Evolutionary conservation across 2,113 vertebrate species (phyloP), one percentile per base, ranked within the genome.

Genomic region (Tylochromis polylepis): DNA sequence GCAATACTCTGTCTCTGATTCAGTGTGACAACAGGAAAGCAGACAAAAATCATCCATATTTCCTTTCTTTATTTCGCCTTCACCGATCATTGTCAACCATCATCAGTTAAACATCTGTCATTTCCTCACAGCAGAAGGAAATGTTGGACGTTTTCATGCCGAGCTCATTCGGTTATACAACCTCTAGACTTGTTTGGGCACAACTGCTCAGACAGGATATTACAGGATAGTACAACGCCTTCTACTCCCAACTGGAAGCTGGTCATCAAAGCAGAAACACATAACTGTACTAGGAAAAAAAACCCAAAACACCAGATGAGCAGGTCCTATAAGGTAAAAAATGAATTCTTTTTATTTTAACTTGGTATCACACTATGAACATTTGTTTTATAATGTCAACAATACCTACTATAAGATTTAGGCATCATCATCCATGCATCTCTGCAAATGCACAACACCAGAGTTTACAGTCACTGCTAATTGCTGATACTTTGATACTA

Each of bases 71-170:
- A 84, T 77, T 72, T 77, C 62, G 57, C 70, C 56, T 15, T 83
- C 58, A 85, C 85, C 83, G 79, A 78, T 87, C 57, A 29, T 75
- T 53, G 85, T 84, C 18, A 16, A 85, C 70, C 59, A 87, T 72
- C 84, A 91, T 85, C 75, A 87, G 87, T 85, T 85, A 88, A 92
- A 94, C 89, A 88, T 89, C 93, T 91, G 93, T 75, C 15, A 75
- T 29, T 49, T 75, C 67, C 9, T 75, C 41, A 11, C 72, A 53
- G 72, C 46, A 31, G 72, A 77, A 51, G 46, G 27, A 77, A 77
- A 77, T 53, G 72, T 51, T 77, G 72, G 16, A 77, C 72, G 2
- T 77, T 77, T 77, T 51, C 46, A 51, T 77, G 29, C 72, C 1
- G 27, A 31, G 27, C 31, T 51, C 27, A 51, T 53, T 77, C 6